Evolutionary conservation across 2,113 vertebrate genomes (phyloP).

Genomic region (Lates calcarifer): DNA sequence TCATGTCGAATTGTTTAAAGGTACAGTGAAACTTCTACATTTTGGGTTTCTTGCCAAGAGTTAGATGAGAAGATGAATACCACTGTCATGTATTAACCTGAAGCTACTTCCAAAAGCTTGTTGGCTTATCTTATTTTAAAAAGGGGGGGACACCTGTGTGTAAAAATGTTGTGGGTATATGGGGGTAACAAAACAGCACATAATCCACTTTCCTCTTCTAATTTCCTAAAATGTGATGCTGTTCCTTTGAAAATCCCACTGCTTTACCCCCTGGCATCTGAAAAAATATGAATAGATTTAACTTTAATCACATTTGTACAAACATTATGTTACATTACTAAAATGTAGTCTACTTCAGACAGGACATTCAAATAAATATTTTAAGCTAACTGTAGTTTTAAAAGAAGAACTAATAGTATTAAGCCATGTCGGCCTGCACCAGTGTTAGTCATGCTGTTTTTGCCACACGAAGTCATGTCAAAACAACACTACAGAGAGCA

Average conservation of each 20-base stretch:
- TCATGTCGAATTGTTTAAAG: not conserved
- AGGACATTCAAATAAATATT: not conserved
- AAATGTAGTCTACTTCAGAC: not conserved
- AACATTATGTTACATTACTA: not conserved
- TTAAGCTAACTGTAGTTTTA: not conserved
- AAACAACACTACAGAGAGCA: slow-evolving; percentile 8
- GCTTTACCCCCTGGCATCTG: not conserved
- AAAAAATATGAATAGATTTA: not conserved
- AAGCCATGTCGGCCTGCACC: not conserved
- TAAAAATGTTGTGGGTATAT: not conserved
- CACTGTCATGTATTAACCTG: not conserved
- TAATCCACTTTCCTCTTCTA: not conserved
- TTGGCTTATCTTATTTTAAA: too few species aligned
- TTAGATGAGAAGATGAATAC: too few species aligned
- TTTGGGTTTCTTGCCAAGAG: not conserved
- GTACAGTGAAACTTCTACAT: not conserved
- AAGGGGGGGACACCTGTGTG: not conserved
- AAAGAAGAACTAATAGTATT: slow-evolving; percentile 1
- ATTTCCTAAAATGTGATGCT: not conserved
- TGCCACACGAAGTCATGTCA: slow-evolving; percentile 5
- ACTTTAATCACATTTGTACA: not conserved
- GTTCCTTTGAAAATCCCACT: not conserved
- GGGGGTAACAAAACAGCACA: not conserved
- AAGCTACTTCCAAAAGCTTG: not conserved
- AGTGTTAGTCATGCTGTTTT: not conserved